Conservation (phyloP, 2,888 invertebrate genomes). For the Hypercompe scribonia region DNA sequence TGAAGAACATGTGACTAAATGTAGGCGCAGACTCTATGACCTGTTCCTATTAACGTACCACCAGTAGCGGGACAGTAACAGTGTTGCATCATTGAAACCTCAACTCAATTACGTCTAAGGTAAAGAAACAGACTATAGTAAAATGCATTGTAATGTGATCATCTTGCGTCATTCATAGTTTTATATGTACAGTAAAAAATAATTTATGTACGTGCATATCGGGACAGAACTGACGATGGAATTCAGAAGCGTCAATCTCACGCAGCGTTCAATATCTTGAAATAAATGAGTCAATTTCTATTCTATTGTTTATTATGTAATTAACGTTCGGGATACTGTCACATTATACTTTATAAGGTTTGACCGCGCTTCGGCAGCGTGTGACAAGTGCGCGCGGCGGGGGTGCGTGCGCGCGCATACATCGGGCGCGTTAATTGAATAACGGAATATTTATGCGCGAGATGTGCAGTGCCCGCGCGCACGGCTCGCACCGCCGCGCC, state of each 20-base stretch:
- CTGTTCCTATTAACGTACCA: neutral
- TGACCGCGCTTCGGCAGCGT: constrained; percentile 12
- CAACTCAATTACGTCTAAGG: neutral
- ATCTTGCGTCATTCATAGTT: neutral
- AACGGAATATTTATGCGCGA: constrained; percentile 45
- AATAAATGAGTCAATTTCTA: constrained; percentile 19
- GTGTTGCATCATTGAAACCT: neutral
- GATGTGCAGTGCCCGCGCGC: constrained; percentile 5
- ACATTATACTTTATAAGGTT: constrained; percentile 19
- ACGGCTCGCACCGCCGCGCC: constrained; percentile 7
- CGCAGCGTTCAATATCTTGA: neutral
- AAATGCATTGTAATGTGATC: constrained; percentile 5
- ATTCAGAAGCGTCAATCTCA: constrained; percentile 17
- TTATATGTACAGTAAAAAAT: constrained; percentile 1
- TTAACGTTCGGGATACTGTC: neutral
- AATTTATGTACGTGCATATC: constrained; percentile 4
- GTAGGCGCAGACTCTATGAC: neutral
- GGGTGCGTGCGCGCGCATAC: constrained; percentile 51
- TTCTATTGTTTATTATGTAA: constrained; percentile 24
- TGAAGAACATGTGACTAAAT: neutral
- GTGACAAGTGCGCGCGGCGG: constrained; percentile 34
- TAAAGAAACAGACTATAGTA: neutral
- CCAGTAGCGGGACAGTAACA: neutral
- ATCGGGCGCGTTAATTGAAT: constrained; percentile 58
- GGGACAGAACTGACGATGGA: neutral